A percentile compares a stretch with the other conserved stretches of the same genome.
Conservation (phyloP, 2,113 vertebrate species). For the Psilopogon haemacephalus region DNA sequence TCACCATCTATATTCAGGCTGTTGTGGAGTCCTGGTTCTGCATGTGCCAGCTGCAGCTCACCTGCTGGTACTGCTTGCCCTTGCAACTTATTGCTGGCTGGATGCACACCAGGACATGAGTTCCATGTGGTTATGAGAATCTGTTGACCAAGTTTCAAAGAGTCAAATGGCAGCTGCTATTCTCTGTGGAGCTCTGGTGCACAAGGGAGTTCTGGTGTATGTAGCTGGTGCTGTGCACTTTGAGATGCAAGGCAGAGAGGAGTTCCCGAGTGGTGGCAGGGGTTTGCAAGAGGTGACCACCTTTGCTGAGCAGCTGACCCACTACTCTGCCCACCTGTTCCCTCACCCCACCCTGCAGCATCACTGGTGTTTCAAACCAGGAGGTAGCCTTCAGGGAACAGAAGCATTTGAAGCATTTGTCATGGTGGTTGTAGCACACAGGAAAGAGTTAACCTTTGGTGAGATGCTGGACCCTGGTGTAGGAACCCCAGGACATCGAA, state of each 20-base stretch:
- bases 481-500: background rate
- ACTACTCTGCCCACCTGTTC: fast-evolving
- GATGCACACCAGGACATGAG: background rate
- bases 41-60: fast-evolving
- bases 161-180: fast-evolving
- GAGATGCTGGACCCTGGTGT: background rate
- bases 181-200: background rate
- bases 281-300: fast-evolving
- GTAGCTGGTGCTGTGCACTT: fast-evolving
- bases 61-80: background rate
- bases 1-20: fast-evolving
- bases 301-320: background rate
- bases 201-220: fast-evolving
- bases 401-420: background rate
- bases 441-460: background rate
- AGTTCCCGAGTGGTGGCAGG: fast-evolving
- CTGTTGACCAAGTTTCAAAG: background rate
- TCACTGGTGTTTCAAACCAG: fast-evolving
- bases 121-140: background rate
- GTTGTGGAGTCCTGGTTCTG: background rate
- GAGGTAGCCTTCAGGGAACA: background rate
- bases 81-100: fast-evolving
- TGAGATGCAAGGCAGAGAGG: background rate
- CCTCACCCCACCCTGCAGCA: background rate
- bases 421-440: background rate